Evolutionary conservation across 2,113 vertebrate genomes (phyloP).

Genomic region (Hippocampus zosterae): DNA sequence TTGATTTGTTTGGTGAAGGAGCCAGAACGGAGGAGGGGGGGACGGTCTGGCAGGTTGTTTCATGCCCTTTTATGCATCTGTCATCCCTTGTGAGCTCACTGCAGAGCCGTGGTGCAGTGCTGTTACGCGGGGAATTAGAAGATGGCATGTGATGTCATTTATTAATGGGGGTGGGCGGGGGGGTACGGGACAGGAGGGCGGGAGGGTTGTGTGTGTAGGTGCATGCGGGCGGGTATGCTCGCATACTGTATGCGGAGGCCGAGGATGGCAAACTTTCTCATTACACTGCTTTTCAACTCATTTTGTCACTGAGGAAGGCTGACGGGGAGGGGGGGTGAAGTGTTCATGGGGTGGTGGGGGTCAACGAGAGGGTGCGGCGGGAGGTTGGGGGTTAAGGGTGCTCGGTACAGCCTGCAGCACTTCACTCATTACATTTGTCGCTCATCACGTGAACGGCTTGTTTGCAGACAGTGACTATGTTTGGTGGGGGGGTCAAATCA

Average conservation of each 20-base stretch:
- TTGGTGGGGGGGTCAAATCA: not conserved
- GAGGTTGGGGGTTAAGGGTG: not conserved
- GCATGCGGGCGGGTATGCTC: not conserved
- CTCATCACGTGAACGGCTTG: constrained; percentile 35
- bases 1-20: constrained; percentile 36
- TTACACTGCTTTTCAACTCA: constrained; percentile 36
- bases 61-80: constrained; percentile 62
- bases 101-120: constrained; percentile 53
- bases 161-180: constrained; percentile 46
- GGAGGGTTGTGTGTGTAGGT: constrained; percentile 10
- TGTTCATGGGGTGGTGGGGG: constrained; percentile 6
- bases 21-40: constrained; percentile 7
- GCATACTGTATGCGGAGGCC: not conserved
- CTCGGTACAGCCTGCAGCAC: constrained; percentile 17
- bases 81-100: constrained; percentile 54
- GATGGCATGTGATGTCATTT: constrained; percentile 61
- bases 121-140: constrained; percentile 54
- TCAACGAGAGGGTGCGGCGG: constrained; percentile 5
- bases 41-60: constrained; percentile 54
- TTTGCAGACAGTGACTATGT: not conserved
- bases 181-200: not conserved
- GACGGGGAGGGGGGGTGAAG: not conserved
- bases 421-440: constrained; percentile 35
- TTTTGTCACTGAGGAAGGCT: constrained; percentile 34
- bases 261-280: constrained; percentile 37